Evolutionary conservation across 2,888 invertebrate species (phyloP).

Genomic region (Phania funesta): DNA sequence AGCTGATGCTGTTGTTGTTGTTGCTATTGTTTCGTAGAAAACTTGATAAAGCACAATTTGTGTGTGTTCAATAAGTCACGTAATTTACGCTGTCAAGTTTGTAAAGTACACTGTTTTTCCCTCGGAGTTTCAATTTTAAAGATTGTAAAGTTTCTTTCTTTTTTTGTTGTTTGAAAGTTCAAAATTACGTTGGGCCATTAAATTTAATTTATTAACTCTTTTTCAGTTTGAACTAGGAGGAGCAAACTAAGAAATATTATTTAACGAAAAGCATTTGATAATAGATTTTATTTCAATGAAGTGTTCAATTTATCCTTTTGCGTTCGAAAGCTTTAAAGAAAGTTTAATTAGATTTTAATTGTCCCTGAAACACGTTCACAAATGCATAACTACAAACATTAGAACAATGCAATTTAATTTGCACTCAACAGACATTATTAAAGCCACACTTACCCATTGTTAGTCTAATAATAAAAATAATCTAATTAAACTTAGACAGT

Average conservation of each 20-base stretch:
- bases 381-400: neutral
- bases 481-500: constrained; percentile 38
- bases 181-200: constrained; percentile 49
- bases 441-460: neutral
- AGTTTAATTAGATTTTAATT: neutral
- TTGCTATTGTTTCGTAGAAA: neutral
- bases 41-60: constrained; percentile 49
- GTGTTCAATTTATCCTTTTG: neutral
- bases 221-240: neutral
- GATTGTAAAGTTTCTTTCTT: neutral
- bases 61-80: constrained; percentile 62
- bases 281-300: too few relatives aligned
- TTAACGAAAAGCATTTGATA: neutral
- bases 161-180: constrained; percentile 5
- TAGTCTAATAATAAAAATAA: constrained; percentile 14
- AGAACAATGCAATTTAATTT: neutral
- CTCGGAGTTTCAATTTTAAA: constrained; percentile 8
- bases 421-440: neutral
- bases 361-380: neutral
- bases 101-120: constrained; percentile 12
- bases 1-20: neutral
- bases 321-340: neutral
- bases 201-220: constrained; percentile 49
- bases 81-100: constrained; percentile 63
- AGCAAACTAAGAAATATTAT: neutral